Evolutionary conservation across 2,888 invertebrate species (phyloP), one percentile per base, ranked within the genome.

Genomic region (Ichneumoninae sp.): DNA sequence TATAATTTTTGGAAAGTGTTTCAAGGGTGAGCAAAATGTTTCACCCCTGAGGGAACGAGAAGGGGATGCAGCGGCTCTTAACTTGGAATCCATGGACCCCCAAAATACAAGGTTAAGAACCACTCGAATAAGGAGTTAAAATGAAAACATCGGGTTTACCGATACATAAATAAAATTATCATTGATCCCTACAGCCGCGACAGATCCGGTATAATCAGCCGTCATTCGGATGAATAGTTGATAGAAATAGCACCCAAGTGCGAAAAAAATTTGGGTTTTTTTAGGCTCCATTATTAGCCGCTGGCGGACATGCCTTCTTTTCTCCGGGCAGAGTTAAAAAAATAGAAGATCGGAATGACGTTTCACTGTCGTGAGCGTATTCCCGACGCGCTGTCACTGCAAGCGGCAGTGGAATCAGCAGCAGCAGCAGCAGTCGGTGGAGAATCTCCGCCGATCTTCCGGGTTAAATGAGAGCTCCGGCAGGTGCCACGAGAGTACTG

Each of bases 401-500:
- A 60, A 16, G 57, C 44, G 60, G 75, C 80, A 60, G 47, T 22
- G 22, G 44, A 71, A 76, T 66, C 63, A 76, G 63, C 70, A 40
- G 52, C 63, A 81, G 57, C 63, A 81, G 57, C 30, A 65, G 57
- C 52, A 52, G 47, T 16, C 60, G 16, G 36, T 33, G 75, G 52
- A 19, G 22, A 75, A 81, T 75, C 63, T 76, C 52, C 63, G 63
- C 30, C 69, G 81, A 75, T 65, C 81, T 76, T 54, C 22, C 76
- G 70, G 71, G 70, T 69, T 65, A 82, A 76, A 77, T 77, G 81
- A 77, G 76, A 77, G 52, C 65, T 76, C 70, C 52, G 76, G 81
- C 76, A 82, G 81, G 76, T 82, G 76, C 66, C 70, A 75, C 69
- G 63, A 69, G 75, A 75, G 81, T 66, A 54, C 65, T 36, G 63